Evolutionary conservation across 2,113 vertebrate genomes (phyloP).

Genomic region (Nannobrachium achirus): DNA sequence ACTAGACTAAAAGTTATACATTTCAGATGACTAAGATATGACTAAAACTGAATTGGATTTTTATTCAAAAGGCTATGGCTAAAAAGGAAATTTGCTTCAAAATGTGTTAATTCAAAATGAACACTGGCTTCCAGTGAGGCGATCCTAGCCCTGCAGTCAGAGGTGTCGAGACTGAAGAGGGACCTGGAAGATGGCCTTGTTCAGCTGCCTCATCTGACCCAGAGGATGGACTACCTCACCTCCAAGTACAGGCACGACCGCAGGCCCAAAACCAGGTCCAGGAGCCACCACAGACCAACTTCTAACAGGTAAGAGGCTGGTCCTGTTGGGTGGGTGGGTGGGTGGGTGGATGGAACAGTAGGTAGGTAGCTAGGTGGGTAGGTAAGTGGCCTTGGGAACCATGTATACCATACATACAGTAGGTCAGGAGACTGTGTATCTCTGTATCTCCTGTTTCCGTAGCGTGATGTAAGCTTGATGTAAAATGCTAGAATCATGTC

Average conservation of each 20-base stretch:
- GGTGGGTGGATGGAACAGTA: neutral
- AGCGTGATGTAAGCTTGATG: too few relatives aligned
- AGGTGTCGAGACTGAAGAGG: conserved; percentile 76
- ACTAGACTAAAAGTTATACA: too few relatives aligned
- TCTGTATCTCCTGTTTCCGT: too few relatives aligned
- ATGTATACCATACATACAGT: too few relatives aligned
- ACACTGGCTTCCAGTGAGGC: conserved; percentile 64
- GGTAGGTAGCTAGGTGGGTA: neutral
- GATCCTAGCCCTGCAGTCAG: conserved; percentile 74
- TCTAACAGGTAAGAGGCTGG: conserved; percentile 54
- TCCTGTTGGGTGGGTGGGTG: neutral
- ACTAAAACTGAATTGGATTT: too few relatives aligned
- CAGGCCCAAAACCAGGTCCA: conserved; percentile 45
- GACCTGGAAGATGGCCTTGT: conserved; percentile 73
- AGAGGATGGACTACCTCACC: conserved; percentile 69
- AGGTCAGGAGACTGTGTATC: too few relatives aligned
- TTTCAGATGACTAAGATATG: too few relatives aligned
- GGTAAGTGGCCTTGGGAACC: too few relatives aligned
- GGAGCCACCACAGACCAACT: conserved; percentile 33
- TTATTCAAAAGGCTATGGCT: too few relatives aligned
- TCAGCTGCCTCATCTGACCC: conserved; percentile 69
- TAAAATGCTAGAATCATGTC: too few relatives aligned
- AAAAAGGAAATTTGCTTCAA: too few relatives aligned
- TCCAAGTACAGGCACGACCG: conserved; percentile 47
- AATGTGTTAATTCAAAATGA: neutral